A percentile compares a stretch with the other conserved stretches of the same genome.
Conservation (phyloP, 2,797 vertebrate genomes). For the Xenentodon cancila region DNA sequence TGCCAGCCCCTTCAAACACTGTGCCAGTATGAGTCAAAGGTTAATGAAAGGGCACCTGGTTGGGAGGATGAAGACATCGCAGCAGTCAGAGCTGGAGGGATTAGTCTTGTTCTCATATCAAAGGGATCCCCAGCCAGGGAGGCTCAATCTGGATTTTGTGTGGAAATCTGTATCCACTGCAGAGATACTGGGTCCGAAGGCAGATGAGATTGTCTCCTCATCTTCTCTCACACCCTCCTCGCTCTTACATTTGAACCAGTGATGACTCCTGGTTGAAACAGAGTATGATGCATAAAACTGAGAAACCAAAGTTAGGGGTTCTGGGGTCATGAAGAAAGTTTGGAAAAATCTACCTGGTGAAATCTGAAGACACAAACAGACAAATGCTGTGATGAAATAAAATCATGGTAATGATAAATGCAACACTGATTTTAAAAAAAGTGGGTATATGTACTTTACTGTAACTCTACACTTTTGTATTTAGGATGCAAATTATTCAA, state of each 20-base stretch:
- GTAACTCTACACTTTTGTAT: no score
- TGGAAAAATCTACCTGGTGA: not conserved
- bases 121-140: slow-evolving; percentile 77
- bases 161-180: slow-evolving; percentile 80
- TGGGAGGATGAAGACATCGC: slow-evolving; percentile 85
- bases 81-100: slow-evolving; percentile 77
- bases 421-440: no score
- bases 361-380: not conserved
- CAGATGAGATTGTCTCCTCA: slow-evolving; percentile 51
- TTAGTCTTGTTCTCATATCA: slow-evolving; percentile 86
- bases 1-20: slow-evolving; percentile 82
- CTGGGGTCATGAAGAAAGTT: not conserved
- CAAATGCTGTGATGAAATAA: not conserved
- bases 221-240: slow-evolving; percentile 59
- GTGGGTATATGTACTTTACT: no score
- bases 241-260: slow-evolving; percentile 23
- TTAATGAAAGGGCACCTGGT: slow-evolving; percentile 86
- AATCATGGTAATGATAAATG: no score
- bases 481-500: no score
- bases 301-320: not conserved
- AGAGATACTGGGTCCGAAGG: slow-evolving; percentile 60
- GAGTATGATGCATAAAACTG: not conserved
- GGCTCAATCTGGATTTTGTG: slow-evolving; percentile 78
- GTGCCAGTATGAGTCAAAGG: slow-evolving; percentile 84
- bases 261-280: not conserved